Base-by-base conservation (phyloP, 1,140 invertebrate genomes). In the Rhopalosiphum maidis region DNA sequence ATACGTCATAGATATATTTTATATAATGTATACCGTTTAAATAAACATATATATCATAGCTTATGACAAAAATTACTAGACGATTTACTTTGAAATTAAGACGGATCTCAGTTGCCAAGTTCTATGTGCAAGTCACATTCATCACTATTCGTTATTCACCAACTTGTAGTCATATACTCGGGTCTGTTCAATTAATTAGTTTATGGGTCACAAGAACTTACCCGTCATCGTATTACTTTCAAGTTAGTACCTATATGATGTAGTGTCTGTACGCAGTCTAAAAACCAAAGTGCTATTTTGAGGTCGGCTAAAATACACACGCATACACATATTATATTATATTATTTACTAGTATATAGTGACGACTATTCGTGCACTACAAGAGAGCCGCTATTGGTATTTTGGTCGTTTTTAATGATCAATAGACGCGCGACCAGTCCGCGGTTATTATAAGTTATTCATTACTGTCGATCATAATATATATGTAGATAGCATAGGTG, bases 111-210 rank as follows among this genome's bases (percentile, higher is more conserved):
- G 48, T 89, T 89, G 46, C 48, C 87, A 89, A 89, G 43, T 87
- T 85, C 83, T 85, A 30, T 43, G 35, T 37, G 22, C 9, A 85
- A 43, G 86, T 35, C 22, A 25, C n/a, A 89, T 54, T 54, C 87
- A 54, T 89, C 87, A 54, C 48, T 51, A 89, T 89, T 89, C 51
- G 37, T 89, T 89, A 89, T 89, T 89, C 46, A 89, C 88, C 9
- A 35, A 89, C n/a, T 89, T 54, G 18, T 51, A 35, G 87, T 51
- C 18, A 87, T 87, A 48, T 87, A 48, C 86, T 25, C 37, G 60
- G 15, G 46, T 37, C 35, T 51, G 21, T 89, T 89, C 87, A 89
- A 89, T 89, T 89, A 89, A 89, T 89, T 89, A 89, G 87, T 89
- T 89, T 54, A 89, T 46, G 87, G 87, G 87, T 89, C 87, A 89